phyloP scores from a whole-genome alignment of 2,113 vertebrate genomes.

The Planiliza haematocheilus region DNA sequence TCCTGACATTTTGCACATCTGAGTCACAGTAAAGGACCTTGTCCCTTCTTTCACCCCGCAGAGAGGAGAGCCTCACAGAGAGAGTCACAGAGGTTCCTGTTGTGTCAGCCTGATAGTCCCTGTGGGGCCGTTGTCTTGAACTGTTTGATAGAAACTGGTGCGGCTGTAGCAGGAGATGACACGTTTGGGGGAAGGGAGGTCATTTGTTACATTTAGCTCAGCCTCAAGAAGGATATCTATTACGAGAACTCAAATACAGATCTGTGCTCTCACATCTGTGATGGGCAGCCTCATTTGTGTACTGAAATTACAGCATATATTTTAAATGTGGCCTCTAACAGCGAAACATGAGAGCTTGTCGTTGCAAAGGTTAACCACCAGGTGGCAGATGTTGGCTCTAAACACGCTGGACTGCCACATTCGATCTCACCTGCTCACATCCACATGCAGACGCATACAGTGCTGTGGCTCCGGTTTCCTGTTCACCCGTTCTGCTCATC shows the following conservation, averaged over 20 bases:
- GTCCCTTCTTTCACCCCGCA: slow-evolving; percentile 46
- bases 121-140: slow-evolving; percentile 48
- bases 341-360: slow-evolving; percentile 1
- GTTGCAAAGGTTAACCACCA: slow-evolving; percentile 61
- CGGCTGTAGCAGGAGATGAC: slow-evolving; percentile 34
- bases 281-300: slow-evolving; percentile 11
- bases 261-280: slow-evolving; percentile 1
- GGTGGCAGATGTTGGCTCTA: slow-evolving; percentile 62
- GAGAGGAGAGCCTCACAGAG: slow-evolving; percentile 14
- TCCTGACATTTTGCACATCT: slow-evolving; percentile 50
- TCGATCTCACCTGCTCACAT: slow-evolving; percentile 35
- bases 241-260: slow-evolving; percentile 1
- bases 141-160: slow-evolving; percentile 48
- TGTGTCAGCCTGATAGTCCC: slow-evolving; percentile 58
- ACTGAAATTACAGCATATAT: slow-evolving; percentile 26
- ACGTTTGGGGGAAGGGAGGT: slow-evolving; percentile 24
- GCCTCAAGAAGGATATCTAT: slow-evolving; percentile 5
- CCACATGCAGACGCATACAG: slow-evolving; percentile 20
- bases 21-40: slow-evolving; percentile 58
- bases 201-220: slow-evolving; percentile 36
- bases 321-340: slow-evolving; percentile 28
- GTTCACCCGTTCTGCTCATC: slow-evolving; percentile 11
- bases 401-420: neutral
- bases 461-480: neutral
- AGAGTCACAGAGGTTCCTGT: slow-evolving; percentile 19